Conservation (phyloP, 1,140 invertebrate species). For the Drosophila dunni region DNA sequence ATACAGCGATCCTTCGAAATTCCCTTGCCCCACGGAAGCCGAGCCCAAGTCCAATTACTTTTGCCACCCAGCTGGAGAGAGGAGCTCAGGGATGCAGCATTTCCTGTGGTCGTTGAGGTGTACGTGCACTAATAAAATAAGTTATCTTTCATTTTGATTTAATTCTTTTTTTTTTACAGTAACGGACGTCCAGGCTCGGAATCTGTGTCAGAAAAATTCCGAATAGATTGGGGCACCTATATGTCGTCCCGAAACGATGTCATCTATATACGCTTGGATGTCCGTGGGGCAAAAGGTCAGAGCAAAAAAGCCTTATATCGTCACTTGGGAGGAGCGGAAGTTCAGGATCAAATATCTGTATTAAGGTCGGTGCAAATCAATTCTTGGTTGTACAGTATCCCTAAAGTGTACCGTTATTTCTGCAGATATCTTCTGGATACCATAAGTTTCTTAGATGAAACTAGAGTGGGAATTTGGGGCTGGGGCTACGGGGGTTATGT, state of each 20-base stretch:
- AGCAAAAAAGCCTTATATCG: conserved; percentile 92
- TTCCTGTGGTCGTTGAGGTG: conserved; percentile 93
- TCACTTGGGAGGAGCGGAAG: conserved; percentile 93
- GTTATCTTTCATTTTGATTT: neutral
- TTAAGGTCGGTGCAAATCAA: conserved; percentile 86
- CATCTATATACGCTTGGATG: conserved; percentile 95
- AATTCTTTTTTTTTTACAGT: conserved; percentile 85
- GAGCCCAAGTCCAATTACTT: conserved; percentile 91
- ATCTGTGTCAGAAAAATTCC: conserved; percentile 93
- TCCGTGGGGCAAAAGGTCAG: conserved; percentile 92
- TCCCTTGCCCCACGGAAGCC: conserved; percentile 90
- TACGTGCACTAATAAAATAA: conserved; percentile 84
- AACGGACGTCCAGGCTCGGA: conserved; percentile 96
- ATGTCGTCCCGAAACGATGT: conserved; percentile 96
- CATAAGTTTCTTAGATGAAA: conserved; percentile 93
- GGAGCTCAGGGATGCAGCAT: conserved; percentile 92
- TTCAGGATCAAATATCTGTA: conserved; percentile 94
- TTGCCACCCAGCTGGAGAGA: conserved; percentile 93
- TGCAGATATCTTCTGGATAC: conserved; percentile 91
- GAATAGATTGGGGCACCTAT: conserved; percentile 95
- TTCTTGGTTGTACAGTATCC: neutral
- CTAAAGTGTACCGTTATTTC: neutral
- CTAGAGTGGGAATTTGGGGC: conserved; percentile 96
- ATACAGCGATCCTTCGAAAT: conserved; percentile 91
- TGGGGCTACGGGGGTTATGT: conserved; percentile 98